These are phyloP conservation scores for Struthio camelus DNA, from an alignment of 2,113 vertebrate genomes.

Conservation along the genomic window DNA sequence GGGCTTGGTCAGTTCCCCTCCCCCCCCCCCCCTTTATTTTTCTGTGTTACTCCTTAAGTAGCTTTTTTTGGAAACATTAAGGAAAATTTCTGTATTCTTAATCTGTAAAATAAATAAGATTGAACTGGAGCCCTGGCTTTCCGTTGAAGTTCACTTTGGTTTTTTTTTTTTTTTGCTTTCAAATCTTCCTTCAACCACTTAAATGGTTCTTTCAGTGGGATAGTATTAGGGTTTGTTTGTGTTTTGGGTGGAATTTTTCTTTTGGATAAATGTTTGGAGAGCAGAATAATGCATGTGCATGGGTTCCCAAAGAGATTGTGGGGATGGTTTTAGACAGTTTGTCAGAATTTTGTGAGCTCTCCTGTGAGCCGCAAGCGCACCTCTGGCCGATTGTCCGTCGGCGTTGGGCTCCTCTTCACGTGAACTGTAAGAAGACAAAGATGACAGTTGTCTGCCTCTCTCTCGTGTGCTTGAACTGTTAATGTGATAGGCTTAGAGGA, in stretches of 20 bases:
- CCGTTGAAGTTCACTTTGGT: not conserved
- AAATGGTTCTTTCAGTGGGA: slow-evolving; percentile 23
- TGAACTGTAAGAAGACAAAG: not conserved
- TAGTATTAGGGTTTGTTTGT: slow-evolving; percentile 11
- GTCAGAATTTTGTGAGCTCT: not conserved
- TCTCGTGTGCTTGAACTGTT: rapidly evolving
- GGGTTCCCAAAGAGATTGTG: too few species aligned
- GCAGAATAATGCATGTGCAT: not conserved
- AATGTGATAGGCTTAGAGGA: not conserved
- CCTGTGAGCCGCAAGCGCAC: rapidly evolving
- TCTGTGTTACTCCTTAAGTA: not conserved
- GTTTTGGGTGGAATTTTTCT: not conserved
- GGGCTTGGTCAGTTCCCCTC: too few species aligned
- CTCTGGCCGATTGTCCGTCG: rapidly evolving
- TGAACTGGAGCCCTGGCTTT: not conserved
- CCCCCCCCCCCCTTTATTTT: too few species aligned
- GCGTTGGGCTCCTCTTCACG: not conserved
- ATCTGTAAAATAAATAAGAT: too few species aligned
- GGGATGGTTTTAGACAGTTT: not conserved
- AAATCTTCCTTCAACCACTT: not conserved
- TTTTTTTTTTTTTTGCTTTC: too few species aligned
- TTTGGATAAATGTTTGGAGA: not conserved
- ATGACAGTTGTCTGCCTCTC: not conserved
- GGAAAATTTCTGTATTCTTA: not conserved
- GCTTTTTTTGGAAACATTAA: too few species aligned